These are phyloP conservation scores for Neoniphon sammara DNA, from an alignment of 2,797 vertebrate species.

Conservation along the genomic window DNA sequence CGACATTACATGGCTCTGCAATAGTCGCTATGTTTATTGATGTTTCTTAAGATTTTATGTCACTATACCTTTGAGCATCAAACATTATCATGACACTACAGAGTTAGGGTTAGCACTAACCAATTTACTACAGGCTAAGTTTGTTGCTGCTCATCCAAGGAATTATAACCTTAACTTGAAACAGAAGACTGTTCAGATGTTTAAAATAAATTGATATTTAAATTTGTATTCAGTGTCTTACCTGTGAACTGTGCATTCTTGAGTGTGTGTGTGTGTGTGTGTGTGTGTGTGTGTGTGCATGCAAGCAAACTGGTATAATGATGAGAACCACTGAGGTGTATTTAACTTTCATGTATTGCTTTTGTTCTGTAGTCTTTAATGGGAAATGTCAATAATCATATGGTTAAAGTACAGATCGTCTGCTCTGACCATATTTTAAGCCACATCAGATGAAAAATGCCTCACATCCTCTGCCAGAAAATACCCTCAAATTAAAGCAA, in stretches of 20 bases:
- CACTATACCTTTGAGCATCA: slow-evolving; percentile 1
- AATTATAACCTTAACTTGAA: slow-evolving; percentile 31
- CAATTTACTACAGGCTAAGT: not conserved
- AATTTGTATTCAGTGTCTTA: slow-evolving; percentile 26
- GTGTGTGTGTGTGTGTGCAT: slow-evolving; percentile 4
- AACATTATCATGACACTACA: slow-evolving; percentile 3
- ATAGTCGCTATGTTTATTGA: not conserved
- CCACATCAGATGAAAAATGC: not conserved
- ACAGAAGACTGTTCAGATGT: slow-evolving; percentile 21
- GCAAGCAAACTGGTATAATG: not conserved
- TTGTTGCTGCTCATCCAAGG: slow-evolving; percentile 16
- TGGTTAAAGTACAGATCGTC: not conserved
- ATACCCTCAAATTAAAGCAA: not conserved
- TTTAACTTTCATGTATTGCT: too few species aligned
- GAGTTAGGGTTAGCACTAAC: not conserved
- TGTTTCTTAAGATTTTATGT: slow-evolving; percentile 7
- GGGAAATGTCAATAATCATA: not conserved
- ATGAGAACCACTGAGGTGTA: too few species aligned
- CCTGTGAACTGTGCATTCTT: not conserved
- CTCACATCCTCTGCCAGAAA: not conserved
- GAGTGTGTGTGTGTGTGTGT: not conserved
- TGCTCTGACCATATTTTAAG: not conserved
- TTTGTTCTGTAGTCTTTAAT: not conserved
- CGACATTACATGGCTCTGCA: not conserved
- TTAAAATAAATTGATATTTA: slow-evolving; percentile 63